These are phyloP conservation scores for Lonchura striata DNA, from an alignment of 2,113 vertebrate genomes.

Conservation along the genomic window DNA sequence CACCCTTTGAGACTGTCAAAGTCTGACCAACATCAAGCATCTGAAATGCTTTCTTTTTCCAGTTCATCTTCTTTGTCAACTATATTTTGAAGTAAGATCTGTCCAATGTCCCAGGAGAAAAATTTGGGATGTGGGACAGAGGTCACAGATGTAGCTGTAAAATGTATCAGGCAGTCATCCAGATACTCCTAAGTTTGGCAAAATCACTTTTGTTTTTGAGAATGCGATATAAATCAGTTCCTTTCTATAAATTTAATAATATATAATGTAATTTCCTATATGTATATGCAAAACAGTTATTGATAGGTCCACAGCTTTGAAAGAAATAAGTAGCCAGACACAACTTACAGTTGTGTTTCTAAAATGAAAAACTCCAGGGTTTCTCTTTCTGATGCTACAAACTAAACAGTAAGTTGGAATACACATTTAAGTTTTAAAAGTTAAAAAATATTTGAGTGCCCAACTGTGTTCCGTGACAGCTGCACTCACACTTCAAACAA, in stretches of 20 bases:
- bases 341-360: neutral
- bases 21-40: slow-evolving; percentile 28
- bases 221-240: neutral
- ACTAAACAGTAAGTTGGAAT: neutral
- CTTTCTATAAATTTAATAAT: neutral
- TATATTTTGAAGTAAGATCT: slow-evolving; percentile 60
- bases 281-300: neutral
- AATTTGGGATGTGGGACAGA: slow-evolving; percentile 39
- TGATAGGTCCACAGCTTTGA: neutral
- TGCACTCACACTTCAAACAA: neutral
- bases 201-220: neutral
- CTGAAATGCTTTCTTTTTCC: slow-evolving; percentile 56
- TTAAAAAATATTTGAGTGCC: neutral
- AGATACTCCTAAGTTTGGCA: neutral
- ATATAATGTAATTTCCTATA: neutral
- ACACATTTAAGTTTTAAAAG: neutral
- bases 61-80: slow-evolving; percentile 48
- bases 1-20: slow-evolving; percentile 47
- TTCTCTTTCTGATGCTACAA: neutral
- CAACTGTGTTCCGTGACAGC: neutral
- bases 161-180: neutral
- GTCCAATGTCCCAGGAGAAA: slow-evolving; percentile 32
- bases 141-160: slow-evolving; percentile 19
- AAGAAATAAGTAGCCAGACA: neutral
- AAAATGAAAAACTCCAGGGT: neutral